These are phyloP conservation scores for Pelochelys cantorii DNA, from an alignment of 2,797 vertebrate species.

Conservation along the genomic window DNA sequence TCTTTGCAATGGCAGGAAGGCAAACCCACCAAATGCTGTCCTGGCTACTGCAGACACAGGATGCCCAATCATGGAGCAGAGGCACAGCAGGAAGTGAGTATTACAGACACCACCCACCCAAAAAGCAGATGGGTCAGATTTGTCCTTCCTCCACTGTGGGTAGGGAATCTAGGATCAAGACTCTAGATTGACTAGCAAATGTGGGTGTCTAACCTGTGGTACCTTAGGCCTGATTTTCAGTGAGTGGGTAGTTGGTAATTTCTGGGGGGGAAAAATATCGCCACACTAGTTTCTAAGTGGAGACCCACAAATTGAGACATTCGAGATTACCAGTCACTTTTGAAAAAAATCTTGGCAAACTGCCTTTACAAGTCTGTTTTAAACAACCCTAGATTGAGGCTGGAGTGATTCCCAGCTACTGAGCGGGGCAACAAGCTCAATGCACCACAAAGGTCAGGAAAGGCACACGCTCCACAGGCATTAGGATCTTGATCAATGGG, in stretches of 20 bases:
- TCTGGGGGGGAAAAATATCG: neutral
- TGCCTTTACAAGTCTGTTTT: neutral
- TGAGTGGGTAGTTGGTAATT: neutral
- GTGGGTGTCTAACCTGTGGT: no score
- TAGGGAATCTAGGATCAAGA: neutral
- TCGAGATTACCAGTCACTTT: neutral
- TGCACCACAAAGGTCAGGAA: neutral
- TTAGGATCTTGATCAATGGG: neutral
- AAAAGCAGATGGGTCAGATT: neutral
- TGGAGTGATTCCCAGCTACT: neutral
- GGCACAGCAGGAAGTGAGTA: neutral
- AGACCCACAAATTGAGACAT: neutral
- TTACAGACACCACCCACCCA: neutral
- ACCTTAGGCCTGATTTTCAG: neutral
- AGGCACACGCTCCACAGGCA: neutral
- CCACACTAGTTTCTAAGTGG: neutral
- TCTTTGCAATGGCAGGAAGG: neutral
- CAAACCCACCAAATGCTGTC: neutral
- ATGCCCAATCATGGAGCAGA: neutral
- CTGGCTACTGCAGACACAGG: neutral
- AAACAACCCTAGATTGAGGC: neutral
- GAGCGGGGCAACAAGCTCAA: neutral
- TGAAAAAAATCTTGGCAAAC: neutral
- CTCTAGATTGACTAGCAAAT: neutral
- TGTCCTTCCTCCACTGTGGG: neutral